Evolutionary conservation across 2,888 invertebrate species (phyloP), one percentile per base, ranked within the genome.

Genomic region (Polydrusus tereticollis): DNA sequence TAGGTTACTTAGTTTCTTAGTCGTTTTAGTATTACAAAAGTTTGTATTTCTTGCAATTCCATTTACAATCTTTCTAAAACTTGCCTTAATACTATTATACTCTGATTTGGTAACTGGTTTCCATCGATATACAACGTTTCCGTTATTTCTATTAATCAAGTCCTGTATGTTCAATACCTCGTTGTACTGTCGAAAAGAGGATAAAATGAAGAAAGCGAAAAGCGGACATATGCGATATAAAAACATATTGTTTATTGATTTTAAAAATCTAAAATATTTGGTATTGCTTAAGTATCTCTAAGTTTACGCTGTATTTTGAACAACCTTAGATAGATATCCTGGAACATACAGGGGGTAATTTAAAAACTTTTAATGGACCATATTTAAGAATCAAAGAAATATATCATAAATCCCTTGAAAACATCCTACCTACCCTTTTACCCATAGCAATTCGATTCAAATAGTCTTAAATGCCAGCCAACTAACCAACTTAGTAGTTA

Each of bases 141-240:
- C 70, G 52, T 77, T 78, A 73, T 76, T 77, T 71, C 76, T 70
- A 59, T 75, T 78, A 73, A 80, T 43, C 67, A 80, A 78, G 73
- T 80, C 80, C 71, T 80, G 79, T 73, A 80, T 80, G 68, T 80
- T 80, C 65, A 81, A 33, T 55, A 81, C 79, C 74, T 80, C 76
- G 68, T 78, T 79, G 72, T 79, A 81, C 81, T 81, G 79, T 75
- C 75, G 29, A 74, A 72, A 76, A 76, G 76, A 69, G 55, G 55
- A 69, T 59, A 50, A 38, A 16, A 65, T 70, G 65, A 64, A 64
- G 14, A 57, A 59, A 70, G 62, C 65, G 14, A 41, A 58, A 59
- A 58, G 58, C 58, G 10, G 7, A 2, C 3, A 52, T 20, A 20
- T 12, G 18, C 36, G 45, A 18, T 43, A 18, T n/a, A n/a, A 14